Base-by-base conservation (phyloP, 2,113 vertebrate species). In the Gobiocypris rarus region DNA sequence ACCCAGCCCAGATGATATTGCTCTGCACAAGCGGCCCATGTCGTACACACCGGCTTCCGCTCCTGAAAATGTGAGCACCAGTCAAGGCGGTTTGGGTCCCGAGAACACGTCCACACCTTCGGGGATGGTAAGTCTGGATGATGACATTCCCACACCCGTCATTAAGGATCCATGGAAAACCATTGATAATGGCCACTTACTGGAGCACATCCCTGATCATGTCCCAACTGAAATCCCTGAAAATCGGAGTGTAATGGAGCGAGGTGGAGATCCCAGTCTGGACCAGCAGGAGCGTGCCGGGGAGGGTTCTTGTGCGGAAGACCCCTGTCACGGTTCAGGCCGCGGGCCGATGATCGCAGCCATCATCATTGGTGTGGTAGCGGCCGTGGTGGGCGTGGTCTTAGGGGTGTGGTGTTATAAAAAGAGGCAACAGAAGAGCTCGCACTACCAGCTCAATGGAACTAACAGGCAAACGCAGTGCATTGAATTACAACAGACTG, bases 401-500 rank as follows among this genome's bases (percentile, higher is more conserved):
- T 88, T 95, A 8, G 95, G 95, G 0, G 92, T 93, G 69, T 99
- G 97, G 96, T 97, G 96, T 87, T 97, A 96, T 91, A 94, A 94
- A 87, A 95, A 91, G 88, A 90, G 93, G 61, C 96, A 97, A 90
- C 96, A 96, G 91, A 97, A 97, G 90, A 97, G 94, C 86, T 98
- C 97, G 0, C 90, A 97, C 77, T 99, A 98, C 85, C 95, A 97
- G 91, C 93, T 98, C 88, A 97, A 98, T 0, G 97, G 96, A 34
- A 96, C 95, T 83, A 90, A 73, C 56, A 93, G 93, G 82, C 95
- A 95, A 54, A 94, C 94, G 61, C 97, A 99, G 90, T 96, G 97
- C 85, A 98, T 99, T 0, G 97, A 99, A 92, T 97, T 99, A 95
- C 96, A 98, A 89, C 98, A 97, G 85, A 95, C 95, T 83, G 94